Evolutionary conservation across 2,888 invertebrate species (phyloP), one percentile per base, ranked within the genome.

Genomic region (Nomada ruficornis): DNA sequence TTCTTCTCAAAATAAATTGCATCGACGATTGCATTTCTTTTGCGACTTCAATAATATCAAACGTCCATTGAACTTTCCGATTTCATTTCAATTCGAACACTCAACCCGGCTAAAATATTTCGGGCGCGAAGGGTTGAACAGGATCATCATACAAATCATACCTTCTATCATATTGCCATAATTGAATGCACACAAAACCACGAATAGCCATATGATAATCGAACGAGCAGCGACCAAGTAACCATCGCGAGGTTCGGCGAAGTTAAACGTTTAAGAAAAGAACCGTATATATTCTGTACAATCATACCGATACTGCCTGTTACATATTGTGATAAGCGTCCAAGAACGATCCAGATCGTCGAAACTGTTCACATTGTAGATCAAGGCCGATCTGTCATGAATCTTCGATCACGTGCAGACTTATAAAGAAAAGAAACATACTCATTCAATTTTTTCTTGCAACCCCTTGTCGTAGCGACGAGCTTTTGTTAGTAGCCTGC

Each of bases 301-400:
- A 50, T 65, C 20, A 59, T 15, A 44, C 5, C 42, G 44, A 77
- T 52, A 67, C 74, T 74, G 78, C 62, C 78, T 50, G 60, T 57
- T 76, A 69, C 26, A 44, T 72, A 69, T 75, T 69, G 73, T 77
- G 77, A 82, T 70, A 82, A 73, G 36, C 52, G 42, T 77, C 4
- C 55, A 57, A 15, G 23, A 68, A 59, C 44, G 10, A 64, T 50
- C 7, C 11, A 23, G 10, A 47, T 60, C 26, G 42, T 36, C 29
- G 42, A 26, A 70, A 70, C 23, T 55, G 54, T 70, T 36, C 64
- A 70, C 44, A 13, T 57, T 4, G 29, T 54, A 57, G 44, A 54
- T 23, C 11, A 54, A 47, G 54, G 54, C 23, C 20, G n/a, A 69
- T 26, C 23, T 15, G 15, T 15, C 60, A 18, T n/a, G n/a, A 36